Evolutionary conservation across 2,888 invertebrate species (phyloP).

Genomic region (Thera obeliscata): DNA sequence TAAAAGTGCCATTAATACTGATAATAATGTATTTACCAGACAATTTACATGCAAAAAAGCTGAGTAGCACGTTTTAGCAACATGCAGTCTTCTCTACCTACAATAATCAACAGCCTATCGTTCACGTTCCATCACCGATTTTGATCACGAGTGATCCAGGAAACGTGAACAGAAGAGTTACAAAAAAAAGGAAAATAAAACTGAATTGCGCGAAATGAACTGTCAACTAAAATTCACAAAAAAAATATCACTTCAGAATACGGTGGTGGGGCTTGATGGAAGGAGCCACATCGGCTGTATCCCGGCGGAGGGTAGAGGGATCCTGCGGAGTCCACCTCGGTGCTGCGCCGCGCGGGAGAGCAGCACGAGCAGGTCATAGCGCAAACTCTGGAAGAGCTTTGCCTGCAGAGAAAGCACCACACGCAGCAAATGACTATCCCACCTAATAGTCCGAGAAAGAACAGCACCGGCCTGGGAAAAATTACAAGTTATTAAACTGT

Average conservation of each 20-base stretch:
- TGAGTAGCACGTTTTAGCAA: conserved; percentile 8
- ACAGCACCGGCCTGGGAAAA: conserved; percentile 85
- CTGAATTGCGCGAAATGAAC: conserved; percentile 50
- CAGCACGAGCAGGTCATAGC: conserved; percentile 65
- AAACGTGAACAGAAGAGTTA: conserved; percentile 10
- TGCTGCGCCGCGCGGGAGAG: conserved; percentile 72
- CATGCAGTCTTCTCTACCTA: conserved; percentile 8
- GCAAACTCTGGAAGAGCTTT: conserved; percentile 46
- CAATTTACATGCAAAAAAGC: conserved; percentile 19
- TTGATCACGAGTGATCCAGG: background rate
- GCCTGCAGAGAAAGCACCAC: conserved; percentile 73
- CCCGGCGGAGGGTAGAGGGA: conserved; percentile 93
- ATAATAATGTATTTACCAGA: background rate
- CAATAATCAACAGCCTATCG: conserved; percentile 9
- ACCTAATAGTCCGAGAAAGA: conserved; percentile 88
- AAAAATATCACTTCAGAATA: conserved; percentile 89
- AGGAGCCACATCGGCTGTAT: conserved; percentile 93
- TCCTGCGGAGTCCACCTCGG: conserved; percentile 91
- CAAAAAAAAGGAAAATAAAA: conserved; percentile 36
- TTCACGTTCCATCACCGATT: background rate
- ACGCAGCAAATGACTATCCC: conserved; percentile 88
- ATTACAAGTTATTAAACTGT: background rate
- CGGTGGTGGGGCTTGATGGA: conserved; percentile 92
- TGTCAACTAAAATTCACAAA: conserved; percentile 42
- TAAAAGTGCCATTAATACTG: too few relatives aligned